Evolutionary conservation across 2,113 vertebrate genomes (phyloP).

Genomic region (Mugil cephalus): DNA sequence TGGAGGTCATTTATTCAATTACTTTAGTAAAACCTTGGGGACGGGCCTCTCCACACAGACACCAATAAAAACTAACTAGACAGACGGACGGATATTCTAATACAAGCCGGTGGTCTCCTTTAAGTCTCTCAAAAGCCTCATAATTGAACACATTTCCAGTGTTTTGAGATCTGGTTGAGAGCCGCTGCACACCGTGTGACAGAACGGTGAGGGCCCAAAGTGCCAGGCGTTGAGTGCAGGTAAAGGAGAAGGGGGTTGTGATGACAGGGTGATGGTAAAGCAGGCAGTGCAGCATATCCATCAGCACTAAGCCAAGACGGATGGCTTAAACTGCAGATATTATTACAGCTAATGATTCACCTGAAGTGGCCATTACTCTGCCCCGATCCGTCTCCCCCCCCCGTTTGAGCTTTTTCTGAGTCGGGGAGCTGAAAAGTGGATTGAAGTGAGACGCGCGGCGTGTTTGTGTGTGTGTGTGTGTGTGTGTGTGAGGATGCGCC

Average conservation of each 20-base stretch:
- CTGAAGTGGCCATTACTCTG: slow-evolving; percentile 79
- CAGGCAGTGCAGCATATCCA: slow-evolving; percentile 41
- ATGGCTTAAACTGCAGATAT: slow-evolving; percentile 79
- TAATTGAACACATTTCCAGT: slow-evolving; percentile 25
- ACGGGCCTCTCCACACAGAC: background rate
- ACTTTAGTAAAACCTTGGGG: no score
- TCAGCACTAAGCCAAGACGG: slow-evolving; percentile 67
- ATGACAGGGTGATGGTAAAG: slow-evolving; percentile 52
- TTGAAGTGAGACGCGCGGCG: slow-evolving; percentile 10
- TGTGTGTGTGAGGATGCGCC: background rate
- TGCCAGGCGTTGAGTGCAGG: background rate
- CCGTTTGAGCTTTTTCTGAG: slow-evolving; percentile 34
- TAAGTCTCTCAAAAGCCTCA: slow-evolving; percentile 13
- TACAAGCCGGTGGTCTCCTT: background rate
- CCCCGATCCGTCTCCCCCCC: slow-evolving; percentile 66
- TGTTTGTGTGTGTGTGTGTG: background rate
- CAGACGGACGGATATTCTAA: no score
- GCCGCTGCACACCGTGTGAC: slow-evolving; percentile 2
- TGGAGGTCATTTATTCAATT: no score
- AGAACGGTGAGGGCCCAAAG: slow-evolving; percentile 20
- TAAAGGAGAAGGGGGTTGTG: background rate
- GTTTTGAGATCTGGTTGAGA: slow-evolving; percentile 15
- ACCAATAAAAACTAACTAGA: background rate
- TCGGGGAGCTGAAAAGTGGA: slow-evolving; percentile 37
- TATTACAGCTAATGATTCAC: slow-evolving; percentile 85